Conservation (phyloP, 2,888 invertebrate species). For the Biston stratarius region DNA sequence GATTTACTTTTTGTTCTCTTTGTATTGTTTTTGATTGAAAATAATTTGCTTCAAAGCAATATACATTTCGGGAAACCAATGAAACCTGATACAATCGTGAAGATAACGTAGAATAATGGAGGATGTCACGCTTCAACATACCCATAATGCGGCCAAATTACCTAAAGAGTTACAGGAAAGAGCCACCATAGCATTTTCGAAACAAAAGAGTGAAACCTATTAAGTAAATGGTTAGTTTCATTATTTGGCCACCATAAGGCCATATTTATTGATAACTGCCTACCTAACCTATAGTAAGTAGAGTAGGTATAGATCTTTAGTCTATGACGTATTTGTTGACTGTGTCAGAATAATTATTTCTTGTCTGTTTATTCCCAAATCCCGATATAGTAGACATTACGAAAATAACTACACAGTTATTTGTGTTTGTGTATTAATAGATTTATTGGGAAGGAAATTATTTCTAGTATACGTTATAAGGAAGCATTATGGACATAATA, state of each 20-base stretch:
- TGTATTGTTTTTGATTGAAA: not conserved
- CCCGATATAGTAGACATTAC: slow-evolving; percentile 1
- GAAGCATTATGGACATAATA: slow-evolving; percentile 7
- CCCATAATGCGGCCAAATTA: not conserved
- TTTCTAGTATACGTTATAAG: not conserved
- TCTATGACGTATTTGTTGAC: slow-evolving; percentile 6
- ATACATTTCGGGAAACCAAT: not conserved
- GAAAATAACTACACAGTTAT: slow-evolving; percentile 12
- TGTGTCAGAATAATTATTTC: slow-evolving; percentile 31
- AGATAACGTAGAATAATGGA: slow-evolving; percentile 4
- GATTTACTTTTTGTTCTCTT: too few species aligned
- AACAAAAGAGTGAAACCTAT: too few species aligned
- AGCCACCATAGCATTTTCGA: too few species aligned
- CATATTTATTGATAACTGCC: too few species aligned
- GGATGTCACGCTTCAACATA: not conserved
- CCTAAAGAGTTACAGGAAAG: too few species aligned
- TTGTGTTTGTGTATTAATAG: slow-evolving; percentile 17
- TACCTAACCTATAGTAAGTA: too few species aligned
- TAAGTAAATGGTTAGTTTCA: too few species aligned
- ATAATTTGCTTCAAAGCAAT: not conserved
- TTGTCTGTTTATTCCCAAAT: slow-evolving; percentile 30
- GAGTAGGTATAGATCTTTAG: too few species aligned
- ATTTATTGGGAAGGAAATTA: slow-evolving; percentile 12
- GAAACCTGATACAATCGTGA: slow-evolving; percentile 1
- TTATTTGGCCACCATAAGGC: not conserved